phyloP scores from a whole-genome alignment of 2,113 vertebrate species.

The Oncorhynchus keta region DNA sequence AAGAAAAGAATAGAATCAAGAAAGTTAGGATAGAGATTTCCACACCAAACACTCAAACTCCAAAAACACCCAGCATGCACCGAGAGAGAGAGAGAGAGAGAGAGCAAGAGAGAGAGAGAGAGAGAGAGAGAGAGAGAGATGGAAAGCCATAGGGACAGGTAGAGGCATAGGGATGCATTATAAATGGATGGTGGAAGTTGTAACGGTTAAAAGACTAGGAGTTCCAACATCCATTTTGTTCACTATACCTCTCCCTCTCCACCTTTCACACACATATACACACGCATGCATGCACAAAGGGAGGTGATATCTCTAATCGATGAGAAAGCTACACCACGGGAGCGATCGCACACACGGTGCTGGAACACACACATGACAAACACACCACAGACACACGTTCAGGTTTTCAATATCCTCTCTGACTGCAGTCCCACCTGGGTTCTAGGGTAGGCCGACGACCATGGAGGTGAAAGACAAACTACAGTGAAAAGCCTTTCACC shows the following conservation, averaged over 20 bases:
- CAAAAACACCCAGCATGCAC: no score
- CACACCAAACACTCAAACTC: no score
- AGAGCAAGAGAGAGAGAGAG: no score
- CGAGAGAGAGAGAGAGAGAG: background rate
- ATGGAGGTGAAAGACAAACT: slow-evolving; percentile 35
- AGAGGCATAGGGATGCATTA: background rate
- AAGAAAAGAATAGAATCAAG: no score
- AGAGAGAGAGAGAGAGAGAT: no score
- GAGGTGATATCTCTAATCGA: slow-evolving; percentile 45
- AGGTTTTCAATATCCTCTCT: slow-evolving; percentile 35
- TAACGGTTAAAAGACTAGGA: background rate
- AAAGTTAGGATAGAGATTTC: no score
- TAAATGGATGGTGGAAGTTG: background rate
- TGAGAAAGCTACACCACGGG: slow-evolving; percentile 29
- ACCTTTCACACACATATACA: slow-evolving; percentile 6
- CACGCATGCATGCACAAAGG: slow-evolving; percentile 9
- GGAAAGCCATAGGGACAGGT: background rate
- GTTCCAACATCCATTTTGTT: slow-evolving; percentile 11
- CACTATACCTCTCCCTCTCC: slow-evolving; percentile 9
- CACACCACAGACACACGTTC: background rate
- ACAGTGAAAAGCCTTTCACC: slow-evolving; percentile 62
- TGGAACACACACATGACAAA: background rate
- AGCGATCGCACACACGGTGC: slow-evolving; percentile 8
- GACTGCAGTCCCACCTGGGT: slow-evolving; percentile 49
- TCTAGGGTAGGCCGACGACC: slow-evolving; percentile 47